These are phyloP conservation scores for Gambusia affinis DNA, from an alignment of 2,113 vertebrate genomes.

Conservation along the genomic window DNA sequence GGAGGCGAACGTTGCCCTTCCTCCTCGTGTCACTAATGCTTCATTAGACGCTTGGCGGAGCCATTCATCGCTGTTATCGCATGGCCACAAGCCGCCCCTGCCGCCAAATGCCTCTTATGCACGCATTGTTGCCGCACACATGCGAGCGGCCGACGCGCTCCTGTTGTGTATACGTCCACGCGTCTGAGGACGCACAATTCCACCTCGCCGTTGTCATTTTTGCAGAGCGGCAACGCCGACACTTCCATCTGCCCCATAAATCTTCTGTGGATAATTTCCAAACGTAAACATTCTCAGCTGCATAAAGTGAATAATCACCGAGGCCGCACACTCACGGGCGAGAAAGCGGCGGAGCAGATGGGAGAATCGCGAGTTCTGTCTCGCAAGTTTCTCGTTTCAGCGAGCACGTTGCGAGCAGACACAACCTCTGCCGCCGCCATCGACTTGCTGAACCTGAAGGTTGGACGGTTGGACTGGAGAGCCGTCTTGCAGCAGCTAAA, in stretches of 20 bases:
- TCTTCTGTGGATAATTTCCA: background rate
- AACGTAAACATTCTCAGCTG: conserved; percentile 21
- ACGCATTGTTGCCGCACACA: conserved; percentile 7
- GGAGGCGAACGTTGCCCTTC: conserved; percentile 34
- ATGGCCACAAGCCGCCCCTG: conserved; percentile 34
- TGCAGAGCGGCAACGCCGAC: conserved; percentile 37
- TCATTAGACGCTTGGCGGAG: conserved; percentile 64
- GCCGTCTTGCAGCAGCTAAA: conserved; percentile 47
- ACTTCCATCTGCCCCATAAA: conserved; percentile 17
- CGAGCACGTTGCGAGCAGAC: background rate
- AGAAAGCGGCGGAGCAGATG: conserved; percentile 9
- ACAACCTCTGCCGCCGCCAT: background rate
- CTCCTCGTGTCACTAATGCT: conserved; percentile 64
- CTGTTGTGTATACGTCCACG: background rate
- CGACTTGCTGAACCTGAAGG: conserved; percentile 17
- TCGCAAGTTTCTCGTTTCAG: background rate
- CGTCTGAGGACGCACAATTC: conserved; percentile 2
- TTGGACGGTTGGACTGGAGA: conserved; percentile 27
- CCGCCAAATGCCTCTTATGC: conserved; percentile 12
- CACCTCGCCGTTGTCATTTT: conserved; percentile 8
- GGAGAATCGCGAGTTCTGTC: conserved; percentile 8
- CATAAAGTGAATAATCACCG: conserved; percentile 26
- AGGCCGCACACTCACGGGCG: conserved; percentile 5
- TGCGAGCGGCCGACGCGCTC: background rate
- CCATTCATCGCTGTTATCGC: conserved; percentile 70